phyloP scores from a whole-genome alignment of 2,888 invertebrate genomes.

The Chrysotoxum bicinctum region DNA sequence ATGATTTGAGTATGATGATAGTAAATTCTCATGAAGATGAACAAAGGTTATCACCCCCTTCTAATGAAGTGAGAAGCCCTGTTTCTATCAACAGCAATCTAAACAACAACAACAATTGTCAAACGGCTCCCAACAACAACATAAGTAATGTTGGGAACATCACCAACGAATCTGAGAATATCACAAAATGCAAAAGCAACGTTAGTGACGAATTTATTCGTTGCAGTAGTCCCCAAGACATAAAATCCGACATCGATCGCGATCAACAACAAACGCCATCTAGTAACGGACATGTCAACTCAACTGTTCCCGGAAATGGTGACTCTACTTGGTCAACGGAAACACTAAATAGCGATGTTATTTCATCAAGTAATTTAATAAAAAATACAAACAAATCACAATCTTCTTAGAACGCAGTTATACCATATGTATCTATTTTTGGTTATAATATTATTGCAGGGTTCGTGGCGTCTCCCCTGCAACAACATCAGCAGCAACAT shows the following conservation, averaged over 20 bases:
- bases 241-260: conserved; percentile 45
- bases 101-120: conserved; percentile 37
- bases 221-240: conserved; percentile 41
- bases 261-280: conserved; percentile 61
- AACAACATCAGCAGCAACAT: conserved; percentile 60
- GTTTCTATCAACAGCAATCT: neutral
- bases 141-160: conserved; percentile 36
- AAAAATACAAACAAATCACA: neutral
- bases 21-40: conserved; percentile 50
- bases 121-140: conserved; percentile 50
- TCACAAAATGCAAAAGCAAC: conserved; percentile 51
- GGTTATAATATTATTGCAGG: conserved; percentile 24
- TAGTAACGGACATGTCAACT: conserved; percentile 38
- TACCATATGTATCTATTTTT: neutral
- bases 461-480: conserved; percentile 47
- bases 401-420: neutral
- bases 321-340: conserved; percentile 64
- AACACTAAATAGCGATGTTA: conserved; percentile 61
- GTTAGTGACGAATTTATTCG: conserved; percentile 35
- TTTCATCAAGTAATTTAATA: conserved; percentile 48
- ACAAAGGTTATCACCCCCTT: conserved; percentile 26
- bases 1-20: conserved; percentile 62
- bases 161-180: conserved; percentile 45
- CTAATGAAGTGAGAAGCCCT: conserved; percentile 20
- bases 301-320: conserved; percentile 37